Base-by-base conservation (phyloP, 1,140 invertebrate genomes). In the Drosophila nannoptera region DNA sequence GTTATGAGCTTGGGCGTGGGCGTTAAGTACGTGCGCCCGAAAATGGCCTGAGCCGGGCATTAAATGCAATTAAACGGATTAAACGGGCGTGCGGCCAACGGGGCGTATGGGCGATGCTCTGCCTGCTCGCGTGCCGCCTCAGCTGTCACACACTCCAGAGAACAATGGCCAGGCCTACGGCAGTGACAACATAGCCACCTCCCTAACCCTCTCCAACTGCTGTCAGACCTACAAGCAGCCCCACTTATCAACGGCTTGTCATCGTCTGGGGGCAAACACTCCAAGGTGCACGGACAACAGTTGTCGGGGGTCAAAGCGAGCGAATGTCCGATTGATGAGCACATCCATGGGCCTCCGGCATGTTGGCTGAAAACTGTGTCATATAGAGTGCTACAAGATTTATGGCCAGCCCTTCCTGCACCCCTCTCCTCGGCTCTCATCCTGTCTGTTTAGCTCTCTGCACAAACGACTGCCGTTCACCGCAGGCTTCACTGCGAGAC, bases 371-470 rank as follows among this genome's bases (percentile, higher is more conserved):
- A 71, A 87, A 87, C 65, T 87, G 66, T 87, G 83, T 87, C 83
- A 87, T 77, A 87, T 87, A 77, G 77, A 87, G 84, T 87, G 76
- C 71, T 87, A 83, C 80, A 83, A 83, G 83, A 87, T 87, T 87
- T 87, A 87, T 87, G 78, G 66, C 61, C 73, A 73, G 69, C 61
- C 60, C 75, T 58, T 77, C 69, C 7, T n/a, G 12, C 40, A 12
- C 40, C 14, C n/a, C 40, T 7, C 36, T 7, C n/a, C 65, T 67
- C 56, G 59, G 46, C 52, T 43, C 53, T 64, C 52, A 53, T 48
- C 33, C 58, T 40, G 11, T 16, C 36, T n/a, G 35, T 45, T 58
- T 64, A 49, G 14, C 61, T 63, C 42, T 62, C 50, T 78, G 72
- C 75, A 69, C 78, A 72, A 69, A 72, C 73, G 73, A 69, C 77